These are phyloP conservation scores for Enteromius unitaeniatus DNA, from an alignment of 2,797 vertebrate genomes.

Conservation along the genomic window DNA sequence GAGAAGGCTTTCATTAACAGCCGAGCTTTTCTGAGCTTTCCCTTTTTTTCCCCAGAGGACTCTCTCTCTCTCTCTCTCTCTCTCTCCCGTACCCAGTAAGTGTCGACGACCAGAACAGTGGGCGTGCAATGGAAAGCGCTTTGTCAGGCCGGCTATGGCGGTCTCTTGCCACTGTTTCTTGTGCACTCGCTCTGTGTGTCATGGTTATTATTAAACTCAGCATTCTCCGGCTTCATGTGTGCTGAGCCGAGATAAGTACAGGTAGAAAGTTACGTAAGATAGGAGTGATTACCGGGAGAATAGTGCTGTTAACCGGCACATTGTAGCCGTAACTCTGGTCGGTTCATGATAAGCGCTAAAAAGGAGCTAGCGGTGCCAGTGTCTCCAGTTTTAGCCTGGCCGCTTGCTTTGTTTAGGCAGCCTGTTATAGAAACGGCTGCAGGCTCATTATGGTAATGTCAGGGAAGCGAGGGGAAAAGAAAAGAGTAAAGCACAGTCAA, in stretches of 20 bases:
- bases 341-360: conserved; percentile 60
- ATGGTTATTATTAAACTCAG: conserved; percentile 81
- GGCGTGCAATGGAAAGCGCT: conserved; percentile 53
- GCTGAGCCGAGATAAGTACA: conserved; percentile 82
- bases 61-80: conserved; percentile 27
- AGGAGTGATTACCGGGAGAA: conserved; percentile 78
- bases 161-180: conserved; percentile 51
- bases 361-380: conserved; percentile 51
- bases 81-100: conserved; percentile 19
- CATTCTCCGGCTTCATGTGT: conserved; percentile 79
- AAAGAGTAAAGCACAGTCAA: conserved; percentile 51
- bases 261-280: conserved; percentile 83
- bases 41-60: conserved; percentile 67
- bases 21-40: conserved; percentile 64
- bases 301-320: conserved; percentile 60
- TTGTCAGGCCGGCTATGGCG: conserved; percentile 59
- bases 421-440: conserved; percentile 55
- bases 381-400: conserved; percentile 44
- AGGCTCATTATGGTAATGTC: conserved; percentile 61
- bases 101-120: conserved; percentile 50
- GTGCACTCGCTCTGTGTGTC: conserved; percentile 44
- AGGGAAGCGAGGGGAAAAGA: conserved; percentile 39
- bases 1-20: conserved; percentile 71
- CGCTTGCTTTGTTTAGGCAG: conserved; percentile 60
- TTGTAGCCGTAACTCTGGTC: conserved; percentile 55